Percentiles rank a stretch among this genome's conserved stretches.
These are phyloP conservation scores for Heterotis niloticus DNA, from an alignment of 2,113 vertebrate species.

Conservation along the genomic window DNA sequence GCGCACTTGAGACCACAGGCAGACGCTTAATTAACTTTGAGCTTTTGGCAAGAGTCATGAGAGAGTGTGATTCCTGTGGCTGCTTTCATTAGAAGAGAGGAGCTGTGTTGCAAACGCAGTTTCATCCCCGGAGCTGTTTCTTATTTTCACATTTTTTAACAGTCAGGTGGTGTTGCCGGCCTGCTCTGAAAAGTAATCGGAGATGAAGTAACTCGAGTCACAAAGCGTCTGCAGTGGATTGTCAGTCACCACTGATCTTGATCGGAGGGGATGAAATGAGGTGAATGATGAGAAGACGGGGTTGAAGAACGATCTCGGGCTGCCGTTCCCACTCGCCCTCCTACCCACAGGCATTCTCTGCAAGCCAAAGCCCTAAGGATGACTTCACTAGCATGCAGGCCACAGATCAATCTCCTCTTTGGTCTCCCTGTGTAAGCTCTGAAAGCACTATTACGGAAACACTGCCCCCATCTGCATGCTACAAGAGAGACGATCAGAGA, in stretches of 20 bases:
- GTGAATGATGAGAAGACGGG: neutral
- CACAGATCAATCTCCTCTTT: neutral
- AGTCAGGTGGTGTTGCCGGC: too few relatives aligned
- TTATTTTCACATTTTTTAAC: neutral
- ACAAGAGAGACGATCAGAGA: neutral
- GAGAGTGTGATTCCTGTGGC: neutral
- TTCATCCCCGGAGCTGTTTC: neutral
- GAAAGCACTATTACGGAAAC: constrained; percentile 6
- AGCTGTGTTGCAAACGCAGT: neutral
- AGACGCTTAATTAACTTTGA: neutral
- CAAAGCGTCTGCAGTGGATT: neutral
- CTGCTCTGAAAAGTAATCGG: neutral
- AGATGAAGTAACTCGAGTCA: neutral
- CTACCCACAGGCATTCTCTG: neutral
- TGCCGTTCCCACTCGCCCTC: neutral
- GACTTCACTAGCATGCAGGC: neutral
- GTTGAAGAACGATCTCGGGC: neutral
- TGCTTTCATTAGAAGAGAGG: neutral
- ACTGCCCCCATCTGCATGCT: neutral
- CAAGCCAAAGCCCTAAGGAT: neutral
- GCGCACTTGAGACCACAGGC: neutral
- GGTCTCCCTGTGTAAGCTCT: neutral
- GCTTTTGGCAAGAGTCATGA: neutral
- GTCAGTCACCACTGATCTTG: constrained; percentile 11
- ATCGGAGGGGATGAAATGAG: neutral